Base-by-base conservation (phyloP, 2,113 vertebrate species). In the Datnioides undecimradiatus region DNA sequence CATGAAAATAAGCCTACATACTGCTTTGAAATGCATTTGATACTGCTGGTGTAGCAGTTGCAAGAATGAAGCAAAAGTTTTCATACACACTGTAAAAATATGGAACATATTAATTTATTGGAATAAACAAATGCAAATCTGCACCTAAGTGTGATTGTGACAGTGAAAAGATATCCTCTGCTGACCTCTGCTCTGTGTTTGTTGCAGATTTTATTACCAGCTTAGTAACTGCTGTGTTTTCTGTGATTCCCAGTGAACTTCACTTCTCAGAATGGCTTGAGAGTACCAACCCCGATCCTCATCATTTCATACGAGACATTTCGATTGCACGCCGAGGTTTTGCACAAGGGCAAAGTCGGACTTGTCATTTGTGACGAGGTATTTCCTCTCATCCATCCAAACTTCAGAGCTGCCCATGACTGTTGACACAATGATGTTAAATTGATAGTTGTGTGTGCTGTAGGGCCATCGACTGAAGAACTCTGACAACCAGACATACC, bases 221-320 rank as follows among this genome's bases (percentile, higher is more conserved):
- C 38, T 16, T 31, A n/a, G 11, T 49, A 10, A 27, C 21, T 38
- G 6, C 5, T 48, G 21, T 63, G 23, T 60, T 54, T 49, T 17
- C 4, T 89, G 19, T 86, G 33, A 1, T 84, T 63, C 77, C 43
- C 69, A 99, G 98, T 91, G 75, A 94, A 92, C 74, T 99, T 99
- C 88, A 96, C 98, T 87, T 95, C 93, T 57, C 98, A 99, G 93
- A 95, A 93, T 65, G 97, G 97, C 51, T 84, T 95, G 76, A 94
- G 97, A 83, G 95, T 95, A 43, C 95, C 96, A 7, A 96, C 96
- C 3, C 98, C 98, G 5, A 98, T 99, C 86, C 94, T 99, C 33
- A 98, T 99, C 59, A 98, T 99, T 87, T 99, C 98, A 52, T 99
- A 99, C 5, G 98, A 99, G 87, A 99, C 98, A 0, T 98, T 99